Percentiles rank a stretch among this genome's conserved stretches.
Evolutionary conservation across 2,797 vertebrate species (phyloP).

Genomic region (Eulemur mongoz): DNA sequence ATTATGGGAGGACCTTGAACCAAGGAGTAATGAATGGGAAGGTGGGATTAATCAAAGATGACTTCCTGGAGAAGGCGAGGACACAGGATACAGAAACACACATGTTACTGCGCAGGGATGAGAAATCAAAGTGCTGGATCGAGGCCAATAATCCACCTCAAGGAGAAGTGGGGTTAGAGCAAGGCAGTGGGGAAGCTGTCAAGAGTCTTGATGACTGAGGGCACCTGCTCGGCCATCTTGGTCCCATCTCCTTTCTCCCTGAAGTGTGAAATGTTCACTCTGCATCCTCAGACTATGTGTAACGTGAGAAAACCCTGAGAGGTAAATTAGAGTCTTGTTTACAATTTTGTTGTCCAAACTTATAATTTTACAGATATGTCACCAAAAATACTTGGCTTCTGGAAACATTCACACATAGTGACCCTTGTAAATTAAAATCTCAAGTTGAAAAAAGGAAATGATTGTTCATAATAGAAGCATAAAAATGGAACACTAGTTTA

Average conservation of each 20-base stretch:
- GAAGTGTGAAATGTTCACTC: background rate
- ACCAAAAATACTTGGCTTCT: slow-evolving; percentile 23
- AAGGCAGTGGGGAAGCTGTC: background rate
- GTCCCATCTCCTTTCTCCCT: background rate
- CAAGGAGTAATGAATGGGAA: background rate
- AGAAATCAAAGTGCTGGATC: background rate
- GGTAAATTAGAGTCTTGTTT: background rate
- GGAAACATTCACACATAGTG: background rate
- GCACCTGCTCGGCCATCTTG: background rate
- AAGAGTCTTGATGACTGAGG: background rate
- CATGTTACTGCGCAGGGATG: background rate
- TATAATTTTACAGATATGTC: background rate
- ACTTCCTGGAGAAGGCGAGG: background rate
- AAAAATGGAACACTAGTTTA: background rate
- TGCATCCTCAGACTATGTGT: background rate
- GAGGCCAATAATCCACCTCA: background rate
- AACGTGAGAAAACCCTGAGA: background rate
- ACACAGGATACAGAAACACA: background rate
- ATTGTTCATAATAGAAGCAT: background rate
- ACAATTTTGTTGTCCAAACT: slow-evolving; percentile 10
- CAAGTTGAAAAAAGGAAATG: background rate
- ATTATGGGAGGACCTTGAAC: background rate
- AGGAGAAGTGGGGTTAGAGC: background rate
- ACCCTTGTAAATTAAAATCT: background rate
- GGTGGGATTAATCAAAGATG: background rate